Evolutionary conservation across 2,797 vertebrate genomes (phyloP).

Genomic region (Coranthus polyacanthus): DNA sequence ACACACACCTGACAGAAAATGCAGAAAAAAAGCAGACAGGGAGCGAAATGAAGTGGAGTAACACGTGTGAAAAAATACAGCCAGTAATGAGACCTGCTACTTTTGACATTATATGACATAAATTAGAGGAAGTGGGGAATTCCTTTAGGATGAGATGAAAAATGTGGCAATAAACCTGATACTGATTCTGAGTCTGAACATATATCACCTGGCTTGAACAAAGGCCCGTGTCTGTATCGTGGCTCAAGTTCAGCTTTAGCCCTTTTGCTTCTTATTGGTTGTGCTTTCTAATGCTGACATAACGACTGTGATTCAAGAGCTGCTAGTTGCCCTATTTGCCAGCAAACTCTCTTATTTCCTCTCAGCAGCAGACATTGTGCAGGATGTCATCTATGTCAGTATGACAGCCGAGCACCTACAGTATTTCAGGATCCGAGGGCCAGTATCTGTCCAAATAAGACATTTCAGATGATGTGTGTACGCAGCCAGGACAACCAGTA

Average conservation of each 20-base stretch:
- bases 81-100: conserved; percentile 2
- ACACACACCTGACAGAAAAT: conserved; percentile 18
- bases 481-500: neutral
- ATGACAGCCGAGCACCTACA: neutral
- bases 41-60: too few species aligned
- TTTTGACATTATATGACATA: conserved; percentile 9
- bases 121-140: conserved; percentile 21
- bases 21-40: conserved; percentile 17
- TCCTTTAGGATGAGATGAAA: conserved; percentile 13
- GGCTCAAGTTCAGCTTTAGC: too few species aligned
- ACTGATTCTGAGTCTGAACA: too few species aligned
- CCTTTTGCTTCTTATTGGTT: neutral
- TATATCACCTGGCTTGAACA: too few species aligned
- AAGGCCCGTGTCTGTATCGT: too few species aligned
- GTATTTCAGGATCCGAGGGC: conserved; percentile 8
- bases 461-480: conserved; percentile 1
- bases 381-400: conserved; percentile 2
- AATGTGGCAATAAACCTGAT: neutral
- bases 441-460: conserved; percentile 1
- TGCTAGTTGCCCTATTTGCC: conserved; percentile 24
- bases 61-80: neutral
- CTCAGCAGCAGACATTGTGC: conserved; percentile 16
- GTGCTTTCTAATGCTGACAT: conserved; percentile 17
- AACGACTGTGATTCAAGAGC: conserved; percentile 14
- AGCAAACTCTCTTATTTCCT: conserved; percentile 44